These are phyloP conservation scores for Ailurus styani DNA, from an alignment of 2,113 vertebrate genomes.

Conservation along the genomic window DNA sequence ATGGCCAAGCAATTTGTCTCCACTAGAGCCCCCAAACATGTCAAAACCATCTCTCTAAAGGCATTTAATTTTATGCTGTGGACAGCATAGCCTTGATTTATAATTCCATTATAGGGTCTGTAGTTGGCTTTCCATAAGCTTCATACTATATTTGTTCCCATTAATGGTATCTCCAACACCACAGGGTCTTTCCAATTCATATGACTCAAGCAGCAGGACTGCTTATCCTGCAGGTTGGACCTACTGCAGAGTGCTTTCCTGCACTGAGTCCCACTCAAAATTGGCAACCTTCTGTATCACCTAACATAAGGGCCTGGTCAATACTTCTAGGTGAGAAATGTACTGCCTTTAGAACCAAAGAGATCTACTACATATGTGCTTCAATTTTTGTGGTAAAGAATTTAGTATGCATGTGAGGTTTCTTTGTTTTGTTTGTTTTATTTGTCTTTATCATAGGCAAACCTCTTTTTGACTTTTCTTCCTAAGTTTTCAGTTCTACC, in stretches of 20 bases:
- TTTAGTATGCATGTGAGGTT: not conserved
- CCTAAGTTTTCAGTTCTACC: not conserved
- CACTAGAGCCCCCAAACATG: not conserved
- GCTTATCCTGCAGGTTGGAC: not conserved
- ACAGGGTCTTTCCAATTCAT: not conserved
- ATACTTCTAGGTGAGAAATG: not conserved
- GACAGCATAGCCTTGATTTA: not conserved
- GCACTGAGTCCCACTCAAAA: not conserved
- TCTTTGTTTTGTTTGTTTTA: not conserved
- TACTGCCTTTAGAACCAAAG: not conserved
- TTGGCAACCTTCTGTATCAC: not conserved
- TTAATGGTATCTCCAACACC: not conserved
- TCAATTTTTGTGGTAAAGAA: not conserved
- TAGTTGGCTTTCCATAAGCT: not conserved
- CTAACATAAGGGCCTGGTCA: not conserved
- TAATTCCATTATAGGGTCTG: not conserved
- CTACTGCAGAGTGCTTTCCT: not conserved
- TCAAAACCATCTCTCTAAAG: not conserved
- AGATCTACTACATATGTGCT: not conserved
- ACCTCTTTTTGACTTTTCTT: not conserved
- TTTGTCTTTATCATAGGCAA: not conserved
- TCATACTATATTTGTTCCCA: not conserved
- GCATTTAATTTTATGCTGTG: not conserved
- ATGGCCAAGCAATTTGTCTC: not conserved
- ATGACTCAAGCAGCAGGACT: not conserved